Conservation (phyloP, 2,888 invertebrate genomes). For the Ellobium chinense region DNA sequence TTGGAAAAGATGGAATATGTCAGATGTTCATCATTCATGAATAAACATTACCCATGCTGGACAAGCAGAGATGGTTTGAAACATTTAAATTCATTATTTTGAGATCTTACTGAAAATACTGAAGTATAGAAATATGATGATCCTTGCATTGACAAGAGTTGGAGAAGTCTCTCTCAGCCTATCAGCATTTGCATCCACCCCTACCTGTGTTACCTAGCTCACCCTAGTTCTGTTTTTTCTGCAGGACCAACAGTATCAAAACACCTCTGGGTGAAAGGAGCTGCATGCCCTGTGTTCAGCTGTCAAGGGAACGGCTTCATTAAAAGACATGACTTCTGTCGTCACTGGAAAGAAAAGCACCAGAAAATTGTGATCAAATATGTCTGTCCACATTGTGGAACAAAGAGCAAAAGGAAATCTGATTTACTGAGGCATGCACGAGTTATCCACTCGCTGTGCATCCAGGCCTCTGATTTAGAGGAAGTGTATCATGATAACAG, state of each 20-base stretch:
- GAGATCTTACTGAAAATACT: no score
- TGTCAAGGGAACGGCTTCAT: constrained; percentile 31
- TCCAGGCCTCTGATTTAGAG: background rate
- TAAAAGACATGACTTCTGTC: constrained; percentile 26
- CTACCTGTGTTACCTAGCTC: no score
- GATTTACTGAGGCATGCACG: constrained; percentile 28
- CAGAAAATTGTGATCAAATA: constrained; percentile 21
- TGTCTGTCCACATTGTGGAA: constrained; percentile 8
- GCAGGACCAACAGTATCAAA: background rate
- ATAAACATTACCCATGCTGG: no score
- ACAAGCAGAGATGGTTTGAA: no score
- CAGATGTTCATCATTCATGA: no score
- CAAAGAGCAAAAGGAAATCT: constrained; percentile 17
- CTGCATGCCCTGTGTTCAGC: constrained; percentile 13
- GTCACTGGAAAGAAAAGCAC: constrained; percentile 42
- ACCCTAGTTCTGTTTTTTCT: constrained; percentile 15
- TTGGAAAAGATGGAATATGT: no score
- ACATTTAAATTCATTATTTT: no score
- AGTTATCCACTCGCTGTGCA: background rate
- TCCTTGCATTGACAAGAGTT: no score
- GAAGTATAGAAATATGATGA: no score
- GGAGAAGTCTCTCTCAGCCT: no score
- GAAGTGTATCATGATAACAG: constrained; percentile 21
- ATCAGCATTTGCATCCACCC: no score
- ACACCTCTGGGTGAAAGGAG: constrained; percentile 21